Conservation (phyloP, 2,888 invertebrate species). For the Alloplasta piceator region DNA sequence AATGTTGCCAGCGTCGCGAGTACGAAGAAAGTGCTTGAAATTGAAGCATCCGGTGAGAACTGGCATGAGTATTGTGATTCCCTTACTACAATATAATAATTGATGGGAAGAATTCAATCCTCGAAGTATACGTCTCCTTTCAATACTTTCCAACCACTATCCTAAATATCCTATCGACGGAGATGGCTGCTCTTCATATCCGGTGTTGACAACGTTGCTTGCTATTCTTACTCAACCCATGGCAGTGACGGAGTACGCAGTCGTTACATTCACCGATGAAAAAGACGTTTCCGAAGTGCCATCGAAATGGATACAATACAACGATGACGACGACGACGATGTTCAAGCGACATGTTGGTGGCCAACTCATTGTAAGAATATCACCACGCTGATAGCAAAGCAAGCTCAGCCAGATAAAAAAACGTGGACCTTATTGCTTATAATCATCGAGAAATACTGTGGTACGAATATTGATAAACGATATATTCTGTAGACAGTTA, state of each 20-base stretch:
- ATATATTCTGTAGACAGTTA: constrained; percentile 3
- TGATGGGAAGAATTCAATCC: constrained; percentile 28
- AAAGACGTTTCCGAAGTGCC: constrained; percentile 23
- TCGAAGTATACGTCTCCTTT: background rate
- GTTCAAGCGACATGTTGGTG: constrained; percentile 19
- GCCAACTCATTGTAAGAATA: constrained; percentile 12
- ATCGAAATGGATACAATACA: constrained; percentile 11
- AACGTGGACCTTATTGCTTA: constrained; percentile 30
- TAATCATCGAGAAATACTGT: constrained; percentile 16
- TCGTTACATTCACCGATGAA: constrained; percentile 19
- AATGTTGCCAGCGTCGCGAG: constrained; percentile 37
- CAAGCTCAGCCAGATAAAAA: constrained; percentile 28
- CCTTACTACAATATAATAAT: constrained; percentile 45
- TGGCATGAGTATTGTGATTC: constrained; percentile 23
- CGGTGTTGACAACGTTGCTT: background rate
- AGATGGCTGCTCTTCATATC: background rate
- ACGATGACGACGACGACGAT: background rate
- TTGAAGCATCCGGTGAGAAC: constrained; percentile 21
- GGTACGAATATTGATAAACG: background rate
- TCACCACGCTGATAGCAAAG: constrained; percentile 29
- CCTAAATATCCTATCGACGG: background rate
- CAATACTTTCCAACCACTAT: background rate
- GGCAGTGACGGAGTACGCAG: constrained; percentile 23
- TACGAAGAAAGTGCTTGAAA: constrained; percentile 39
- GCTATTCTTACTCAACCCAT: background rate